Percentiles rank a stretch among this genome's conserved stretches.
phyloP scores from a whole-genome alignment of 2,113 vertebrate genomes.

The Argyrosomus japonicus region DNA sequence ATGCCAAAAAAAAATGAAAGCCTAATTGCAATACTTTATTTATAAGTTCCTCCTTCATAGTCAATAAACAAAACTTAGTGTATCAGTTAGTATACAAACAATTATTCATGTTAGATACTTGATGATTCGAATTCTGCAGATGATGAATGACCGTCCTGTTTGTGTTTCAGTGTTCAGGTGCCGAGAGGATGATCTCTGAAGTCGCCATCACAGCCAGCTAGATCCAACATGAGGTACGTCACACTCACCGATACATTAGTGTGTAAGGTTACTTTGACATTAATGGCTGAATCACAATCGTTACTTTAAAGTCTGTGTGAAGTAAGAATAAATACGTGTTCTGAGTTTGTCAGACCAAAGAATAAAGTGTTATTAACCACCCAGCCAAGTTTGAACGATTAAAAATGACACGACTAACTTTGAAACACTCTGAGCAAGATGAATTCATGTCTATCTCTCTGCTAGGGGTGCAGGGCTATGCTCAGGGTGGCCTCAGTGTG shows the following conservation, averaged over 20 bases:
- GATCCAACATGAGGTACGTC: conserved; percentile 10
- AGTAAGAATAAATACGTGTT: no score
- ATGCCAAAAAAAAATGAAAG: neutral
- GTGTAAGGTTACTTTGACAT: neutral
- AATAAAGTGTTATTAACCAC: no score
- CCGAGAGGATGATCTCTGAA: neutral
- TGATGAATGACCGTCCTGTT: neutral
- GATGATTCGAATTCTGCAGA: neutral
- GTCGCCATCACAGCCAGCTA: neutral
- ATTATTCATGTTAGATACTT: neutral
- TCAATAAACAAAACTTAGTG: neutral
- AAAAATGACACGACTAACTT: no score
- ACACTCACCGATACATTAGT: neutral
- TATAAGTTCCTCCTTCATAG: neutral
- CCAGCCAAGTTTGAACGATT: no score
- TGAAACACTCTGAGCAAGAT: no score
- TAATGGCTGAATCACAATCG: neutral
- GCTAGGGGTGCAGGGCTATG: no score
- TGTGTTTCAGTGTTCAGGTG: neutral
- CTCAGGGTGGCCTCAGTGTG: no score
- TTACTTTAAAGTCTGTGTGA: neutral
- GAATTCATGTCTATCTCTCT: no score
- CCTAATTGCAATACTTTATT: neutral
- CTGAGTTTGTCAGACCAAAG: no score
- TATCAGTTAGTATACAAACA: neutral